A percentile compares a stretch with the other conserved stretches of the same genome.
Evolutionary conservation across 37 sponge, comb jelly and placozoan genomes (phyloP).

Genomic region (Axinella damicornis): DNA sequence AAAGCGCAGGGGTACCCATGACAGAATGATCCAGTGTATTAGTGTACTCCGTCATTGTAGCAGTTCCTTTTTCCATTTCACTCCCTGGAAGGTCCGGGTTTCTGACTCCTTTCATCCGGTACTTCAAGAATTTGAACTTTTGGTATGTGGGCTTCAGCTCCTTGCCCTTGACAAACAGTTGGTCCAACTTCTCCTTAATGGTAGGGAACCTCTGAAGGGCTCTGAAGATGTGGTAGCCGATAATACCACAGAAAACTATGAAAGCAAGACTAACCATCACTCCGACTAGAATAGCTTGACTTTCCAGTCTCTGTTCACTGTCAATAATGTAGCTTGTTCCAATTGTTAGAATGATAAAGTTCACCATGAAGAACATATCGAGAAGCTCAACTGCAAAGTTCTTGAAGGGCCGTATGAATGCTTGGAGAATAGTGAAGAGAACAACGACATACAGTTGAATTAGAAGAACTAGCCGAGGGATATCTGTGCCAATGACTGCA

Average conservation of each 20-base stretch:
- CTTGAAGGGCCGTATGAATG: slow-evolving; percentile 43
- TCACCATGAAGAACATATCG: slow-evolving; percentile 38
- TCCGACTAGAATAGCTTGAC: not conserved
- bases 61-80: too few species aligned
- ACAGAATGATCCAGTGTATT: too few species aligned
- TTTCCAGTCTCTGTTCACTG: too few species aligned
- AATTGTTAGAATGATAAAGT: slow-evolving; percentile 10
- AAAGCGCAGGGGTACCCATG: too few species aligned
- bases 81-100: too few species aligned
- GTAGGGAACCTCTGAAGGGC: not conserved
- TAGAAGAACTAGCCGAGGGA: not conserved
- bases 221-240: not conserved
- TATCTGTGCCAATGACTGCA: slow-evolving; percentile 2
- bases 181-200: not conserved
- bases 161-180: not conserved
- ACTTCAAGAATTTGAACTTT: too few species aligned
- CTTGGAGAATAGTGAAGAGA: slow-evolving; percentile 18
- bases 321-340: too few species aligned
- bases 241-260: not conserved
- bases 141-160: too few species aligned
- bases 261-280: not conserved
- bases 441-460: slow-evolving; percentile 14
- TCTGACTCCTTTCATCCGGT: too few species aligned
- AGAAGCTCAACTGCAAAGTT: not conserved
- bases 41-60: too few species aligned